Base-by-base conservation (phyloP, 1,140 invertebrate genomes). In the Pissodes strobi region DNA sequence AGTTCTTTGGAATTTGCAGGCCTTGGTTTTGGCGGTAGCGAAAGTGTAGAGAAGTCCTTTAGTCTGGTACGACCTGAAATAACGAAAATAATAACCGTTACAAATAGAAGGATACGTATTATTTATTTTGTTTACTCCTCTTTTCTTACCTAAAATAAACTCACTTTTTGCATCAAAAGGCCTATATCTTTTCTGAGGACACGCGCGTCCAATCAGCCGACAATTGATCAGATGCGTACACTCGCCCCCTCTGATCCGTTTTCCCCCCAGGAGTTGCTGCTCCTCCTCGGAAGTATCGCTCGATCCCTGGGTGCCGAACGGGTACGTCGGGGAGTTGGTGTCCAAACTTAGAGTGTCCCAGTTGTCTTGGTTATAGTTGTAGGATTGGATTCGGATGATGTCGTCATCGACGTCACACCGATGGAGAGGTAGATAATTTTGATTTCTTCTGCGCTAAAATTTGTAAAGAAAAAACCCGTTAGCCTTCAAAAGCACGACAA, bases 391-490 rank as follows among this genome's bases (percentile, higher is more conserved):
- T 38, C 52, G 10, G 13, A 45, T 17, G 2, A 18, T 21, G 5
- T n/a, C 25, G 10, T 56, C 58, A 13, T 55, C 34, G 2, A 59
- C 12, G n/a, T 65, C 63, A 18, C 17, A 6, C 9, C 12, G 27
- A 34, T 58, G 48, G 5, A 58, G 12, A 10, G 63, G 63, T 4
- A 65, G 48, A 17, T 53, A 38, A 27, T 25, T 13, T 10, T 56
- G 17, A 8, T 15, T 17, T 22, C 38, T 38, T 43, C 43, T 58
- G 25, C 63, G 63, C 63, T 65, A 45, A 59, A 65, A 65, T 65
- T 65, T 65, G 12, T 39, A 10, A 17, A 52, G 48, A 27, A 23
- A 56, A 39, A 23, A 21, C 15, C 12, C 1, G 17, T 56, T 21
- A 19, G 8, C 27, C n/a, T 13, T 6, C 19, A 17, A 34, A 15